Evolutionary conservation across 2,888 invertebrate species (phyloP).

Genomic region (Rotaria magnacalcarata): DNA sequence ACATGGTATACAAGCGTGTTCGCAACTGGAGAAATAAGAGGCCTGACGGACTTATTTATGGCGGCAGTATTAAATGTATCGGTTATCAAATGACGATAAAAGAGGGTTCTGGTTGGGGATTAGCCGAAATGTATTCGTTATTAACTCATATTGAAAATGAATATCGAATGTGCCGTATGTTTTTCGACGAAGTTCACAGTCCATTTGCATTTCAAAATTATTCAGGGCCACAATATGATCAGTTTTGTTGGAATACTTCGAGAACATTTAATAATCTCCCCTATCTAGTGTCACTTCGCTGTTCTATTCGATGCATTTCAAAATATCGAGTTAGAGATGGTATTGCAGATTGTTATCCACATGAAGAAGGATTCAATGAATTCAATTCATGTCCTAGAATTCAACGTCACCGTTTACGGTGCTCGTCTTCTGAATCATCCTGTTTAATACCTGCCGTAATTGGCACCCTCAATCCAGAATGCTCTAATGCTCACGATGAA

Average conservation of each 20-base stretch:
- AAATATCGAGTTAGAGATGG: constrained; percentile 1
- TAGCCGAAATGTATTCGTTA: no score
- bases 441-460: background rate
- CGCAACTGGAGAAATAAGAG: background rate
- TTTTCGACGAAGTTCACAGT: no score
- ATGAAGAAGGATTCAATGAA: background rate
- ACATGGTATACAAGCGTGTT: background rate
- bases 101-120: no score
- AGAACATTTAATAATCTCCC: background rate
- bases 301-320: background rate
- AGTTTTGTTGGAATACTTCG: background rate
- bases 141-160: no score
- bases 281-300: background rate
- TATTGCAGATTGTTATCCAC: background rate
- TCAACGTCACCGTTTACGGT: background rate
- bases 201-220: background rate
- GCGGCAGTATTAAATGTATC: background rate
- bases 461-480: background rate
- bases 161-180: no score
- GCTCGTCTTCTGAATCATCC: background rate
- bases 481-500: background rate
- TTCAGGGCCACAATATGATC: background rate
- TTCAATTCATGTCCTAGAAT: background rate
- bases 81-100: background rate
- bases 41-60: background rate